Percentiles rank a stretch among this genome's conserved stretches.
Conservation (phyloP, 2,888 invertebrate species). For the Cartodere bifasciata region DNA sequence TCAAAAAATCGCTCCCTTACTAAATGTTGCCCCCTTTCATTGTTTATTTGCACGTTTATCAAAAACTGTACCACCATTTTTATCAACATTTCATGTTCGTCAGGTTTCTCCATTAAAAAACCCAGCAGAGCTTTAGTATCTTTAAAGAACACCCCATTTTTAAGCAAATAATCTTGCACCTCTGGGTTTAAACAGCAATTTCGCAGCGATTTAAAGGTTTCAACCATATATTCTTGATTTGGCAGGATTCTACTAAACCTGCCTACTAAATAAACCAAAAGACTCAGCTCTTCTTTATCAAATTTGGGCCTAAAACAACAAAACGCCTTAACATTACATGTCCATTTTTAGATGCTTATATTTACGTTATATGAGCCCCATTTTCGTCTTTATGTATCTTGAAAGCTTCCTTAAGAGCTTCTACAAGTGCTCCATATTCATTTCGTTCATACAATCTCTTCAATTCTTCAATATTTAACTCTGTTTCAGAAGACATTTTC, state of each 20-base stretch:
- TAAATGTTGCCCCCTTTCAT: too few relatives aligned
- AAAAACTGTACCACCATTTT: constrained; percentile 43
- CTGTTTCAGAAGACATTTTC: background rate
- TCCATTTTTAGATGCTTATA: background rate
- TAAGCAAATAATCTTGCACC: constrained; percentile 42
- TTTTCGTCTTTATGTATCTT: constrained; percentile 40
- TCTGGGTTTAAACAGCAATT: constrained; percentile 42
- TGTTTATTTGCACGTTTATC: constrained; percentile 44
- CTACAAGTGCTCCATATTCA: constrained; percentile 42
- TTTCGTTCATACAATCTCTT: background rate
- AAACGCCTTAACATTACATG: too few relatives aligned
- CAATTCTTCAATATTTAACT: background rate
- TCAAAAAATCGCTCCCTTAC: too few relatives aligned
- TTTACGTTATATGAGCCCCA: constrained; percentile 33
- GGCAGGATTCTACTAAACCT: constrained; percentile 1
- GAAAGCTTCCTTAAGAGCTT: constrained; percentile 41
- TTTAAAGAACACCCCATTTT: constrained; percentile 39
- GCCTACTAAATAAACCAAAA: constrained; percentile 7
- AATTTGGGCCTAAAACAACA: too few relatives aligned
- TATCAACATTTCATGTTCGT: constrained; percentile 39
- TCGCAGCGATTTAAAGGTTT: constrained; percentile 40
- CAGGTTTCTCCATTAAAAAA: constrained; percentile 37
- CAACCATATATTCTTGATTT: constrained; percentile 17
- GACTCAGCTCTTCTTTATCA: constrained; percentile 9
- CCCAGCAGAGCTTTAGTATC: constrained; percentile 39